Conservation (phyloP, 2,797 vertebrate genomes). For the Pogonophryne albipinna region DNA sequence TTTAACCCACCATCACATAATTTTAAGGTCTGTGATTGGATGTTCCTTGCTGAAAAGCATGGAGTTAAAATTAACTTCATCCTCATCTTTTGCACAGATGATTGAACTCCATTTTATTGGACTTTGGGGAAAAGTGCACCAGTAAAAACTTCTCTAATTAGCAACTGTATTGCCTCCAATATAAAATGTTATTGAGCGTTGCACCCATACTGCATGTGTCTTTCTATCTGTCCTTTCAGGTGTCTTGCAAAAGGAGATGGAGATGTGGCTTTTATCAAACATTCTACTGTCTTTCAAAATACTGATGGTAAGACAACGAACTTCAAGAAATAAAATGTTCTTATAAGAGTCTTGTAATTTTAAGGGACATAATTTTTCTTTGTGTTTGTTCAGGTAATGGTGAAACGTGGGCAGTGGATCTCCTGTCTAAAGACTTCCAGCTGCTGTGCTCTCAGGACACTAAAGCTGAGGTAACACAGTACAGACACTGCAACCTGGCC, state of each 20-base stretch:
- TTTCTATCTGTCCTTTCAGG: conserved; percentile 74
- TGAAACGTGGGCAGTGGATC: conserved; percentile 85
- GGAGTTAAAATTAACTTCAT: neutral
- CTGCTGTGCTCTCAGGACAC: conserved; percentile 90
- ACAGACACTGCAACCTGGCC: conserved; percentile 89
- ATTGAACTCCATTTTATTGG: no score
- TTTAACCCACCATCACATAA: neutral
- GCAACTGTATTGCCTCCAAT: neutral
- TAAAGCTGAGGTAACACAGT: conserved; percentile 90
- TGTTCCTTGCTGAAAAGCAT: neutral
- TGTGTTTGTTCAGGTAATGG: conserved; percentile 80
- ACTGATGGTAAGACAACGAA: conserved; percentile 86
- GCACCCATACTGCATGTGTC: neutral
- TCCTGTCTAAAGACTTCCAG: conserved; percentile 88
- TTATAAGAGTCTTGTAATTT: fast-evolving
- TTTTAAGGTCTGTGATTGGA: neutral
- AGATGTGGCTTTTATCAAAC: conserved; percentile 96
- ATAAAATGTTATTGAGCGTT: neutral
- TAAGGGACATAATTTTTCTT: neutral
- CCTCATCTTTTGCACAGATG: neutral
- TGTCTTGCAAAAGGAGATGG: conserved; percentile 88
- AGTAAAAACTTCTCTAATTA: neutral
- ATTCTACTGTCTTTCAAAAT: conserved; percentile 92
- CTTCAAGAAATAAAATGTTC: neutral
- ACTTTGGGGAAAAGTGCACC: no score